Evolutionary conservation across 2,797 vertebrate species (phyloP), one percentile per base, ranked within the genome.

Genomic region (Tokudaia tokunoshimensis): DNA sequence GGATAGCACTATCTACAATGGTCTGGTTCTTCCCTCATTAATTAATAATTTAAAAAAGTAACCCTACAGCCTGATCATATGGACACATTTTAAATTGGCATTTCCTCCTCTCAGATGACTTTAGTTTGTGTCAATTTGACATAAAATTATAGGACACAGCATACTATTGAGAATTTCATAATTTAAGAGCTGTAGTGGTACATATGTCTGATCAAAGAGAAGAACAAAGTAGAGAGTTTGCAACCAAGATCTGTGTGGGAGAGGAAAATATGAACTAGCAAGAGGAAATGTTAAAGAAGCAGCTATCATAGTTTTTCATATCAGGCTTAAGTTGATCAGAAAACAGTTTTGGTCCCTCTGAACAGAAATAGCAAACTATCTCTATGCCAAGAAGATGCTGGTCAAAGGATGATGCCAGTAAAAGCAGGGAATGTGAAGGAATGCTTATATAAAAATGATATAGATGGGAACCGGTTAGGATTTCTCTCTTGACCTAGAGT

Each of bases 401-500:
- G 65, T 75, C 19, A 79, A 78, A 80, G 55, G 61, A 17, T 19
- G 57, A 72, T 84, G 15, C 37, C 92, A 78, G 52, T 59, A 65
- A 94, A 95, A 15, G 12, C 55, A 57, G 41, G 50, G 4, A 24
- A 70, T 63, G 7, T 31, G 1, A 93, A 76, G 37, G 11, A 24
- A 63, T 1, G n/a, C 57, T 94, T 81, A 87, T 11, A 72, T 1
- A 75, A 76, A 34, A 95, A 80, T 17, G 34, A 20, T 78, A 92
- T 50, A 74, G 7, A 88, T 29, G 12, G 29, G 63, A 85, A 31
- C 9, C 50, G 95, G 22, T 20, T 20, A 24, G 26, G 22, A 92
- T 89, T 92, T 93, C 14, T 67, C 74, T 94, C 52, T 94, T 80
- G 55, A 96, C 55, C 15, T 57, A 7, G 15, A 89, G 47, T 89